A percentile compares a stretch with the other conserved stretches of the same genome.
phyloP scores from a whole-genome alignment of 2,113 vertebrate species.

The Scolopax mira region DNA sequence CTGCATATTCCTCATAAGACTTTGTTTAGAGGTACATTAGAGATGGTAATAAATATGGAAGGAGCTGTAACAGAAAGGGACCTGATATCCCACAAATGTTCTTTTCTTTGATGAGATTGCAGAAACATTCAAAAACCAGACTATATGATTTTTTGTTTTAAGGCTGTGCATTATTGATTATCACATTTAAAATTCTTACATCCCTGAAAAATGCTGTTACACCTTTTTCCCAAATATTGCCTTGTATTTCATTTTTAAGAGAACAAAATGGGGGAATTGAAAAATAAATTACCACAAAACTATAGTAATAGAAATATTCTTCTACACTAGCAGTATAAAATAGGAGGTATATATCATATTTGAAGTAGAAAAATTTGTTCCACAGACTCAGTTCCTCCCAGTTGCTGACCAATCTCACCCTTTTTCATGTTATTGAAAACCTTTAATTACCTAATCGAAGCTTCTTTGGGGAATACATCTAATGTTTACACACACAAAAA shows the following conservation, averaged over 20 bases:
- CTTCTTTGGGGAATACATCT: background rate
- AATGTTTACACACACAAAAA: background rate
- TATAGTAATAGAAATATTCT: background rate
- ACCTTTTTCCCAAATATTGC: background rate
- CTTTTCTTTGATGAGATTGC: background rate
- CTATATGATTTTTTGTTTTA: background rate
- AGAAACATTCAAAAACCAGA: background rate
- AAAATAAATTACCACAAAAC: background rate
- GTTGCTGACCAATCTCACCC: background rate
- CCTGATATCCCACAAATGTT: background rate
- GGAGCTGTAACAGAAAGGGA: background rate
- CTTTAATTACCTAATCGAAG: background rate
- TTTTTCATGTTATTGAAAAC: background rate
- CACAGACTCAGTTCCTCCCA: background rate
- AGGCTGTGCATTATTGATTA: background rate
- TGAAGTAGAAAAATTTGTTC: background rate
- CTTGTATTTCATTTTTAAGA: background rate
- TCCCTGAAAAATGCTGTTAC: background rate
- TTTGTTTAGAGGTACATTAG: background rate
- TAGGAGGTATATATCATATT: background rate
- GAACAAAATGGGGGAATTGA: background rate
- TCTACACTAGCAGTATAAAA: background rate
- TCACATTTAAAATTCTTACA: background rate
- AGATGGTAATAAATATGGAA: background rate
- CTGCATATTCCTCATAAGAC: background rate